These are phyloP conservation scores for Pseudotriccus pelzelni DNA, from an alignment of 2,797 vertebrate genomes.

Conservation along the genomic window DNA sequence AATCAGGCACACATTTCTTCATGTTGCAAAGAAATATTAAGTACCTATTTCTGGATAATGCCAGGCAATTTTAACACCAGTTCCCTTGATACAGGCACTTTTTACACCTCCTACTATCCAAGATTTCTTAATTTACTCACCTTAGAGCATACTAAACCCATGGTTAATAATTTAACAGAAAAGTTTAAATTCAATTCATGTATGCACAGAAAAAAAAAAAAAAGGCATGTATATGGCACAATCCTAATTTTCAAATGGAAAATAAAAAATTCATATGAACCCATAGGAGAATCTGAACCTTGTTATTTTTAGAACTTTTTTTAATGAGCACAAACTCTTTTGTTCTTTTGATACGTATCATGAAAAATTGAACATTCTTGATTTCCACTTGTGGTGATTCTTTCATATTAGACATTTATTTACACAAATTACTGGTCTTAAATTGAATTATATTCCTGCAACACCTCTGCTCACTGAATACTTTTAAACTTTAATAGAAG, in stretches of 20 bases:
- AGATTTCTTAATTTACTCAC: conserved; percentile 45
- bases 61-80: not conserved
- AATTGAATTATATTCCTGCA: conserved; percentile 29
- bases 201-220: not conserved
- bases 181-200: conserved; percentile 63
- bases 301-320: conserved; percentile 12
- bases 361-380: conserved; percentile 33
- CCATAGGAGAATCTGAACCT: conserved; percentile 5
- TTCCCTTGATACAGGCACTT: not conserved
- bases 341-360: not conserved
- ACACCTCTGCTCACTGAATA: not conserved
- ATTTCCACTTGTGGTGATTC: conserved; percentile 23
- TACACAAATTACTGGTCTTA: conserved; percentile 43
- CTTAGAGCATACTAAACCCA: conserved; percentile 13
- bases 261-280: conserved; percentile 44
- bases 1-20: not conserved
- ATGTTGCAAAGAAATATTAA: not conserved
- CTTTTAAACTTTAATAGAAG: conserved; percentile 50
- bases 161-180: conserved; percentile 62
- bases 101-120: not conserved
- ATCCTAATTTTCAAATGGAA: conserved; percentile 48
- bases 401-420: conserved; percentile 40
- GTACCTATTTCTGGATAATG: not conserved
- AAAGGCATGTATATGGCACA: not conserved
- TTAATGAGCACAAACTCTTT: not conserved